Percentiles rank a stretch among this genome's conserved stretches.
These are phyloP conservation scores for Leptodactylus fallax DNA, from an alignment of 2,797 vertebrate genomes.

Conservation along the genomic window DNA sequence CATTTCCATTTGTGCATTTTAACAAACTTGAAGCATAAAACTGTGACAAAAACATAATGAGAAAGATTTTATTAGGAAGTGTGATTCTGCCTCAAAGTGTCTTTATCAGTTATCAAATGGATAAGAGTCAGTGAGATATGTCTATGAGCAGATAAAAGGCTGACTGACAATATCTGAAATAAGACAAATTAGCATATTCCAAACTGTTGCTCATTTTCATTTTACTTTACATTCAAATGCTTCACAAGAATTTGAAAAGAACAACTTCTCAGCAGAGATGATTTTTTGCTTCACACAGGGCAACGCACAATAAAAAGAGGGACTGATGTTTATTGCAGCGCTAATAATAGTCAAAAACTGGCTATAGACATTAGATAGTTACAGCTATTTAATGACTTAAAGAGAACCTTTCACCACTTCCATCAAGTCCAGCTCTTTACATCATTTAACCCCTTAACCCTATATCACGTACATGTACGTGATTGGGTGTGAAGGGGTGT, in stretches of 20 bases:
- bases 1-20: conserved; percentile 43
- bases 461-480: too few species aligned
- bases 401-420: too few species aligned
- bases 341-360: background rate
- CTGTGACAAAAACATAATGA: conserved; percentile 16
- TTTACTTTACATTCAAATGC: background rate
- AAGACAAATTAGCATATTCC: conserved; percentile 20
- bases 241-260: background rate
- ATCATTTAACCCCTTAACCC: too few species aligned
- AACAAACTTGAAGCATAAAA: conserved; percentile 5
- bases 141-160: conserved; percentile 49
- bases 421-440: too few species aligned
- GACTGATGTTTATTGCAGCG: background rate
- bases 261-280: background rate
- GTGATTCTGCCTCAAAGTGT: conserved; percentile 47
- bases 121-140: conserved; percentile 47
- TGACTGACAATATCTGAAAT: conserved; percentile 37
- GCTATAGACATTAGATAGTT: background rate
- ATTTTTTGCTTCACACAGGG: background rate
- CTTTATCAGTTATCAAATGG: conserved; percentile 48
- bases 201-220: conserved; percentile 20
- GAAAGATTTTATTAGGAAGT: conserved; percentile 34
- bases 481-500: too few species aligned
- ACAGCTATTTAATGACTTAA: background rate
- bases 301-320: too few species aligned